These are phyloP conservation scores for Falco naumanni DNA, from an alignment of 2,797 vertebrate species.

Conservation along the genomic window DNA sequence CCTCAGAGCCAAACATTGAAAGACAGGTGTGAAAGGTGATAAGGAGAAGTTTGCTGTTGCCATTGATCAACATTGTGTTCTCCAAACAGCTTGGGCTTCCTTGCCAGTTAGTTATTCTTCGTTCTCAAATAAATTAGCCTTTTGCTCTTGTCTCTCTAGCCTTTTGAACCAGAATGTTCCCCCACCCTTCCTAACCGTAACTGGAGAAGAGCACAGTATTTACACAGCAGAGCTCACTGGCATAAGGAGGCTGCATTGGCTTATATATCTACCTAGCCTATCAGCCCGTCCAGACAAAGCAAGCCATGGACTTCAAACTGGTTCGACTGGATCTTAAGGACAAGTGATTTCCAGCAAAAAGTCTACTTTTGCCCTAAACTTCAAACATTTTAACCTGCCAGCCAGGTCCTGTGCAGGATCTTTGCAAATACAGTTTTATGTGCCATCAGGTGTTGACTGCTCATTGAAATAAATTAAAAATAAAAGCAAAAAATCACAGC, in stretches of 20 bases:
- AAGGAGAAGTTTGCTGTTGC: neutral
- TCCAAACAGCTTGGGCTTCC: neutral
- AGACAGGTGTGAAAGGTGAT: neutral
- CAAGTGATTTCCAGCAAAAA: neutral
- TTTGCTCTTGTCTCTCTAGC: neutral
- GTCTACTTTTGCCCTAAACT: neutral
- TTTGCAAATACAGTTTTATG: neutral
- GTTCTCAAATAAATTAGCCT: neutral
- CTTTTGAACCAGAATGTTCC: neutral
- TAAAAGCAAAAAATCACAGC: neutral
- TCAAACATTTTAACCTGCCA: neutral
- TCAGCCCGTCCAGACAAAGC: neutral
- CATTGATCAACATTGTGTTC: neutral
- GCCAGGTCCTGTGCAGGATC: neutral
- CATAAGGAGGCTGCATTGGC: neutral
- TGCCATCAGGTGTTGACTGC: neutral
- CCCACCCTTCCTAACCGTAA: neutral
- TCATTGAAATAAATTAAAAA: neutral
- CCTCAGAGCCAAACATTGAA: neutral
- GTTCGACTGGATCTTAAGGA: neutral
- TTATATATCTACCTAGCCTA: neutral
- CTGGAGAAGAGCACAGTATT: neutral
- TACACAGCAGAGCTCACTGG: neutral
- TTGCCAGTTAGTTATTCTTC: neutral
- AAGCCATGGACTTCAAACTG: neutral